Percentiles rank a stretch among this genome's conserved stretches.
These are phyloP conservation scores for Drosophila algonquin DNA, from an alignment of 2,888 invertebrate genomes.

Conservation along the genomic window DNA sequence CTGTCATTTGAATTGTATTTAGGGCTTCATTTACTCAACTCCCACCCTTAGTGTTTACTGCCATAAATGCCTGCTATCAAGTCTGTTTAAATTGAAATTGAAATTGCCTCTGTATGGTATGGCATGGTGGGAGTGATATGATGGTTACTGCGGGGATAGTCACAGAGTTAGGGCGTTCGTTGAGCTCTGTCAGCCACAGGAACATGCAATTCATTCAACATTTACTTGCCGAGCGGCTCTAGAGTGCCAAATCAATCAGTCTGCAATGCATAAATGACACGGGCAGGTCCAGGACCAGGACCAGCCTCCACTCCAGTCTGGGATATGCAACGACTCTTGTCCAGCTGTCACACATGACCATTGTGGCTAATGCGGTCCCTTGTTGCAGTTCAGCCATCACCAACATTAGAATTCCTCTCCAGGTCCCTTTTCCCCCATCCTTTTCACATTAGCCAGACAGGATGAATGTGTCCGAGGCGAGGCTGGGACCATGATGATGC, in stretches of 20 bases:
- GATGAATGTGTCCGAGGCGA: slow-evolving; percentile 38
- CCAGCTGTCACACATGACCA: slow-evolving; percentile 62
- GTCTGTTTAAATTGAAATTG: slow-evolving; percentile 29
- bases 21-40: slow-evolving; percentile 44
- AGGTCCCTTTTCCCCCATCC: neutral
- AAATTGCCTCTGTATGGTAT: slow-evolving; percentile 17
- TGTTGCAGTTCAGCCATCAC: slow-evolving; percentile 21
- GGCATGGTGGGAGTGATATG: neutral
- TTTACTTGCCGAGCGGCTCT: slow-evolving; percentile 16
- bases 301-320: slow-evolving; percentile 17
- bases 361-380: slow-evolving; percentile 65
- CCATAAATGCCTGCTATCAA: slow-evolving; percentile 24
- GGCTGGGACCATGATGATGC: slow-evolving; percentile 37
- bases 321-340: slow-evolving; percentile 29
- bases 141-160: slow-evolving; percentile 1
- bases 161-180: neutral
- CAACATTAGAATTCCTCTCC: slow-evolving; percentile 28
- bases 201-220: slow-evolving; percentile 34
- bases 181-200: slow-evolving; percentile 31
- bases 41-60: slow-evolving; percentile 11
- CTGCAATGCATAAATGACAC: slow-evolving; percentile 56
- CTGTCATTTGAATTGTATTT: slow-evolving; percentile 49
- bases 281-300: slow-evolving; percentile 37
- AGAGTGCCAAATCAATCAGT: slow-evolving; percentile 69
- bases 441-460: slow-evolving; percentile 43